These are phyloP conservation scores for Camelus dromedarius DNA, from an alignment of 2,113 vertebrate genomes.

Conservation along the genomic window DNA sequence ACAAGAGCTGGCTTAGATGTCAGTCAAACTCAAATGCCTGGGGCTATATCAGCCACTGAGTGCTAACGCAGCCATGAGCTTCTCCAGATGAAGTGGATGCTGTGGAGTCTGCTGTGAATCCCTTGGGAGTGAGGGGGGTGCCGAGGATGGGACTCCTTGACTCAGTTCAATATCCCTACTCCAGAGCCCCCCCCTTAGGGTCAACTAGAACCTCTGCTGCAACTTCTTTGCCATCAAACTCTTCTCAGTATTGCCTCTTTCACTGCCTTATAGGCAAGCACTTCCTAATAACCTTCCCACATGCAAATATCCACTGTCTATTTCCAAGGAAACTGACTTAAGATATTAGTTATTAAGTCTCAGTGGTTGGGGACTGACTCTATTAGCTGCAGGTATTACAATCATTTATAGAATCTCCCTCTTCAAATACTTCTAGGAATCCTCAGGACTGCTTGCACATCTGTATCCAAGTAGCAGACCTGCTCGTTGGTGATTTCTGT, in stretches of 20 bases:
- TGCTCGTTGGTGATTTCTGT: neutral
- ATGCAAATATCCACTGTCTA: neutral
- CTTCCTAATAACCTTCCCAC: neutral
- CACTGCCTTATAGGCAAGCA: neutral
- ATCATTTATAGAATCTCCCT: neutral
- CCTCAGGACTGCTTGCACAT: neutral
- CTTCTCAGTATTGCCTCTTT: neutral
- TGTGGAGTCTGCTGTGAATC: neutral
- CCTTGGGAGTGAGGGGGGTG: fast-evolving
- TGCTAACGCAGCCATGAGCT: too few species aligned
- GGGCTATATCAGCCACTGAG: neutral
- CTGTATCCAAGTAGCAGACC: neutral
- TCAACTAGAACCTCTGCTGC: neutral
- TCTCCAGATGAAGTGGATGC: neutral
- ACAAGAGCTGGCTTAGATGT: neutral
- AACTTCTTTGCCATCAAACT: neutral
- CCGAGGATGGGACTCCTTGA: neutral
- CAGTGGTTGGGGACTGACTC: neutral
- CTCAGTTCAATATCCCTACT: neutral
- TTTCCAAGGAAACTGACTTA: neutral
- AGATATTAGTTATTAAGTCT: neutral
- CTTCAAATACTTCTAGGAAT: neutral
- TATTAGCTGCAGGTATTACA: neutral
- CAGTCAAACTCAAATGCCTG: neutral
- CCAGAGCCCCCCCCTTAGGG: neutral